Evolutionary conservation across 1,140 invertebrate species (phyloP).

Genomic region (Bombus picipes): DNA sequence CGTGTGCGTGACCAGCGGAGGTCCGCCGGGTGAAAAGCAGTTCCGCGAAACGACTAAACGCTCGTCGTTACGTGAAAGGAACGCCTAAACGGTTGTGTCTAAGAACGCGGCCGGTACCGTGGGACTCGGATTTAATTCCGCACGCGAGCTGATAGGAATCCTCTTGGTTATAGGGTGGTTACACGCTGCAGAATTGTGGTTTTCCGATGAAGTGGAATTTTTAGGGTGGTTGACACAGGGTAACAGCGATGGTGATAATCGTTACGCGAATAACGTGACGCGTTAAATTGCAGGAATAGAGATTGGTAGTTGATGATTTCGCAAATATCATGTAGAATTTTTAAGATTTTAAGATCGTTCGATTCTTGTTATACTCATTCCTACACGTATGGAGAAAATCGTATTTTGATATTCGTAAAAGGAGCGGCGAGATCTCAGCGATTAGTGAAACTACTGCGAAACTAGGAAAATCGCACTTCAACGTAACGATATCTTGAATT

Average conservation of each 20-base stretch:
- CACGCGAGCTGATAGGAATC: conserved; percentile 34
- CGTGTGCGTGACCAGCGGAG: conserved; percentile 44
- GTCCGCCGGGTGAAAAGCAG: conserved; percentile 34
- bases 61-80: conserved; percentile 52
- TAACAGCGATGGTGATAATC: not conserved
- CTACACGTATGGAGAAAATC: no score
- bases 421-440: no score
- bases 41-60: conserved; percentile 55
- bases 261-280: not conserved
- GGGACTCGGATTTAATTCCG: conserved; percentile 49
- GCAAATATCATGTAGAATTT: fast-evolving
- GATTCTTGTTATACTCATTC: not conserved
- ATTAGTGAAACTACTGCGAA: no score
- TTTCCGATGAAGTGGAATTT: not conserved
- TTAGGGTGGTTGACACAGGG: not conserved
- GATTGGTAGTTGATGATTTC: no score
- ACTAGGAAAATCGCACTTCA: no score
- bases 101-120: conserved; percentile 49
- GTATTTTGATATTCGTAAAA: no score
- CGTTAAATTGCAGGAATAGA: not conserved
- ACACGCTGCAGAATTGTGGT: not conserved
- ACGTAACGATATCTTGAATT: no score
- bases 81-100: conserved; percentile 51
- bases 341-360: not conserved
- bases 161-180: not conserved